These are phyloP conservation scores for Prunella himalayana DNA, from an alignment of 2,113 vertebrate genomes.

Conservation along the genomic window DNA sequence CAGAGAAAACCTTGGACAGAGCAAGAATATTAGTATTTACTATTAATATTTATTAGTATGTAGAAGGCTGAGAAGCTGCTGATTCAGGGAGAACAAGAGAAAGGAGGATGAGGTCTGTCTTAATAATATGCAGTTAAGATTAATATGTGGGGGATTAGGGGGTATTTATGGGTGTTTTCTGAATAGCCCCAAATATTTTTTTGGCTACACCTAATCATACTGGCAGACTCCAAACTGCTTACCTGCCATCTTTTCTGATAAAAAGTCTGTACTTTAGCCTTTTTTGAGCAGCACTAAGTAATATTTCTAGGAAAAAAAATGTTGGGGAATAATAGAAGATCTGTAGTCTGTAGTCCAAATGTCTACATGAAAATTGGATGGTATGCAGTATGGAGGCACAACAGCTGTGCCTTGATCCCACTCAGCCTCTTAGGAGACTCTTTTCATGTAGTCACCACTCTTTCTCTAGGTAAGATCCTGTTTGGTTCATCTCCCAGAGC, in stretches of 20 bases:
- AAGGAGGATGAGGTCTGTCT: not conserved
- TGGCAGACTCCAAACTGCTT: not conserved
- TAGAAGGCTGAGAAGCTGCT: not conserved
- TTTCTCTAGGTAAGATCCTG: not conserved
- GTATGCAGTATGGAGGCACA: not conserved
- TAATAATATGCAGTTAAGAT: not conserved
- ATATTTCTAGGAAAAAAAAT: not conserved
- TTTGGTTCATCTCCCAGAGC: not conserved
- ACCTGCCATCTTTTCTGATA: not conserved
- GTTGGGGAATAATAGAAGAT: not conserved
- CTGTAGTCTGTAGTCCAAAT: not conserved
- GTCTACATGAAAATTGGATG: not conserved
- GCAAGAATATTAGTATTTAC: not conserved
- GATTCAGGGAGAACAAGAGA: not conserved
- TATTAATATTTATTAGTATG: not conserved
- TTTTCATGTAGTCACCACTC: not conserved
- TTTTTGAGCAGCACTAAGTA: not conserved
- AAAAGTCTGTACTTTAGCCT: not conserved
- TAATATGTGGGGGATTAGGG: too few species aligned
- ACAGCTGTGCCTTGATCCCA: not conserved
- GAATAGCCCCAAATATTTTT: not conserved
- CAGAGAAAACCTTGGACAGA: not conserved
- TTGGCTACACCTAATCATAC: not conserved
- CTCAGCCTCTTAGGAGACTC: not conserved
- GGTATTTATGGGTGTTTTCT: not conserved